Evolutionary conservation across 2,888 invertebrate species (phyloP), one percentile per base, ranked within the genome.

Genomic region (Dolichomitus sp.): DNA sequence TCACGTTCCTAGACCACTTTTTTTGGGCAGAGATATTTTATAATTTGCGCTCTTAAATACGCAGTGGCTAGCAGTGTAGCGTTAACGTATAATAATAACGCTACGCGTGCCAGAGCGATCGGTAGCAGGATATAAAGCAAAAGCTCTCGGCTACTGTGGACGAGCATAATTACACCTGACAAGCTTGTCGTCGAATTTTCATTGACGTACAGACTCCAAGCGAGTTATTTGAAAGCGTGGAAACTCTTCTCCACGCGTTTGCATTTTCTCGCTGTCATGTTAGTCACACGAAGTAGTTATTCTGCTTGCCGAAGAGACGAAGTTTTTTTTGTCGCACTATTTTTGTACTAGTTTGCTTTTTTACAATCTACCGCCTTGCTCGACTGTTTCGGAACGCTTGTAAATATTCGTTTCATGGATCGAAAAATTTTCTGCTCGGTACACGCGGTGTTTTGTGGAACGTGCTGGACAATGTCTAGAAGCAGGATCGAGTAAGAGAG

Each of bases 371-470:
- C 37, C n/a, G 17, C 9, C 30, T 50, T 33, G 3, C 37, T 11
- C 0, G 11, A 37, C 33, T 45, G n/a, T 45, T 52, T 33, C 42
- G 27, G 45, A 27, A 23, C 23, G 30, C 45, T 17, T 61, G 59
- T 66, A 72, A 81, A 78, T 81, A 68, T 72, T 68, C 61, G 42
- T 72, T 73, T 69, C 45, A 61, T 68, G 68, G 45, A 14, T 23
- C n/a, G 27, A 37, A 42, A 57, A 57, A 70, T 72, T 81, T 72
- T 76, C 72, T 37, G 59, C 50, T 72, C 48, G 61, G 37, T 42
- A 19, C 48, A 40, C 48, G 48, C 37, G 52, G 14, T 69, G 30
- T 11, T 65, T 42, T 23, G 48, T 12, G 45, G 63, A 75, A 79
- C 50, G 50, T 75, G 70, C 65, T 19, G 79, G 66, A 74, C 79